A percentile compares a stretch with the other conserved stretches of the same genome.
phyloP scores from a whole-genome alignment of 2,797 vertebrate genomes.

The Propithecus deckenii region DNA sequence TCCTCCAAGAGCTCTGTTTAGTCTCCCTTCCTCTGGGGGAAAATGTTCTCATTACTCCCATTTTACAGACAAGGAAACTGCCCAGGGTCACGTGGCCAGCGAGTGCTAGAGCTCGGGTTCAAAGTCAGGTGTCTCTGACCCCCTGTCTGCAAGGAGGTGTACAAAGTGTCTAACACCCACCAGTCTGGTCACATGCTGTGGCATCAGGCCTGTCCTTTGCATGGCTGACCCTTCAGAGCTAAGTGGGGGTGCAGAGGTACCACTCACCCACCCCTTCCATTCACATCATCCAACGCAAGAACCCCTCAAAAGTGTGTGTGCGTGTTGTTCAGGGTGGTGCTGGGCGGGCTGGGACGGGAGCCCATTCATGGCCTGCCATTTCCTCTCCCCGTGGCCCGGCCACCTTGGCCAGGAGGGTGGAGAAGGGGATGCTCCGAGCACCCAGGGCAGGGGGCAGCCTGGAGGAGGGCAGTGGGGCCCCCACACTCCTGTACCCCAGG shows the following conservation, averaged over 20 bases:
- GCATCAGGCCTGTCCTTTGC: rapidly evolving
- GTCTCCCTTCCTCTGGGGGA: not conserved
- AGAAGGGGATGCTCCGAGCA: not conserved
- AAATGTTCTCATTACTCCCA: not conserved
- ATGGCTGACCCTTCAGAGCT: not conserved
- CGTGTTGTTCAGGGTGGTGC: not conserved
- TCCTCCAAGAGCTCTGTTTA: not conserved
- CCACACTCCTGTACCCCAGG: not conserved
- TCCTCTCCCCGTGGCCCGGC: not conserved
- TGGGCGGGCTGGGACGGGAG: not conserved
- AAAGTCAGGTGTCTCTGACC: not conserved
- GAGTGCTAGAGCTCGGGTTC: too few relatives aligned
- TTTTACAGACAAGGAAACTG: not conserved
- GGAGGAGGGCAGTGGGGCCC: not conserved
- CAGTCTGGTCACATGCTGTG: not conserved
- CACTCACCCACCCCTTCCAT: not conserved
- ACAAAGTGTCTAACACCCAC: too few relatives aligned
- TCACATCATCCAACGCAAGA: not conserved
- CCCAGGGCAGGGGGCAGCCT: not conserved
- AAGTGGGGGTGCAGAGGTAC: not conserved
- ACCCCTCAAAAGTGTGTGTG: not conserved
- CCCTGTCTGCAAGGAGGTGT: rapidly evolving
- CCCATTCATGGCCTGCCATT: not conserved
- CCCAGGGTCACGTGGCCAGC: rapidly evolving
- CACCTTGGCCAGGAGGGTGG: not conserved